Conservation (phyloP, 2,888 invertebrate genomes). For the Nomada fucata region DNA sequence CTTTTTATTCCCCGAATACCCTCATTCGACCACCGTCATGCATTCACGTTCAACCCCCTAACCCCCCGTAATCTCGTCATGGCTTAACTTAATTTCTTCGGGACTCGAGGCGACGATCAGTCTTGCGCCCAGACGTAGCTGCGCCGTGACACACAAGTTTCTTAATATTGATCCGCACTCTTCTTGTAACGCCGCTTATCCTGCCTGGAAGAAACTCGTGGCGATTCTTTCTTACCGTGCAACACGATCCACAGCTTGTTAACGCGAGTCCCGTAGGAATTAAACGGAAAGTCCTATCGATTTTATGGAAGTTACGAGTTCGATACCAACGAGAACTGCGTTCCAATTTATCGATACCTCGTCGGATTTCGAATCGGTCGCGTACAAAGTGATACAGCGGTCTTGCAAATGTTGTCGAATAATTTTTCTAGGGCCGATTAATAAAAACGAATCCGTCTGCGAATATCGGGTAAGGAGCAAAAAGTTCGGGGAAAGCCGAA, state of each 20-base stretch:
- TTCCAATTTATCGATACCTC: neutral
- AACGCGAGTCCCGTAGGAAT: neutral
- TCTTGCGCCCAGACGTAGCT: constrained; percentile 60
- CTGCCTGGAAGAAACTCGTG: constrained; percentile 1
- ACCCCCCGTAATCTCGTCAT: neutral
- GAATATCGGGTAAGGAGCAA: neutral
- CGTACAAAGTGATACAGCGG: neutral
- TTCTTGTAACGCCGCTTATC: constrained; percentile 53
- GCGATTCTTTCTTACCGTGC: constrained; percentile 10
- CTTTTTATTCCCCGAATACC: constrained; percentile 41
- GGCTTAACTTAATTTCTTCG: constrained; percentile 58
- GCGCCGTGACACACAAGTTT: constrained; percentile 61
- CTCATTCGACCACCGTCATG: neutral
- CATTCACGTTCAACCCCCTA: neutral
- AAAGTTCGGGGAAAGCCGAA: neutral
- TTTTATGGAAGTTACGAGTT: neutral
- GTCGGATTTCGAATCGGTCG: neutral
- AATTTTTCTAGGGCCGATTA: constrained; percentile 3
- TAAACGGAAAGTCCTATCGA: neutral
- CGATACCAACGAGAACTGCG: neutral
- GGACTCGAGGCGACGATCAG: constrained; percentile 49
- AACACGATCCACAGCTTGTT: neutral
- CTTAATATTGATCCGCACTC: constrained; percentile 63
- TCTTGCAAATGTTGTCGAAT: constrained; percentile 11
- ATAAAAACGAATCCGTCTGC: constrained; percentile 1